A percentile compares a stretch with the other conserved stretches of the same genome.
Evolutionary conservation across 2,888 invertebrate species (phyloP).

Genomic region (Paralinhomoeus sp.): DNA sequence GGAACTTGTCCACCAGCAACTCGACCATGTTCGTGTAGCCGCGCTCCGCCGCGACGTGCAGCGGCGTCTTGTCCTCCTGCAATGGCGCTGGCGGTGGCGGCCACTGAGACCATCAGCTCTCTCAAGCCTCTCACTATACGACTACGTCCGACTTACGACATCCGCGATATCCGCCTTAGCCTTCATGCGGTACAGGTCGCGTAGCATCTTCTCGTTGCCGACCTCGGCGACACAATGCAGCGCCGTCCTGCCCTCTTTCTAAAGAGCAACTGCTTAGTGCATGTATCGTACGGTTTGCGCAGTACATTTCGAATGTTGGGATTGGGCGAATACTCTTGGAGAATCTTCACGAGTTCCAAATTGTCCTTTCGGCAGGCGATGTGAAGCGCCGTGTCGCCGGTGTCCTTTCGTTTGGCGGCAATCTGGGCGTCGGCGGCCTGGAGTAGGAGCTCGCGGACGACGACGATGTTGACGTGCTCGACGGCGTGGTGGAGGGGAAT

Average conservation of each 20-base stretch:
- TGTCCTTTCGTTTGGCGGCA: conserved; percentile 31
- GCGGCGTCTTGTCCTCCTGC: conserved; percentile 64
- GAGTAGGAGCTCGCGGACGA: conserved; percentile 67
- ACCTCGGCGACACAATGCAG: conserved; percentile 83
- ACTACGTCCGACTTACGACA: conserved; percentile 39
- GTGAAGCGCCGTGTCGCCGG: conserved; percentile 80
- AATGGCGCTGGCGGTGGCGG: conserved; percentile 1
- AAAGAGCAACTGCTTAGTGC: not conserved
- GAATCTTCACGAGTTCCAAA: conserved; percentile 68
- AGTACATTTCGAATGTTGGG: conserved; percentile 68
- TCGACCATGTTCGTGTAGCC: conserved; percentile 89
- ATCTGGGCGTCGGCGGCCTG: conserved; percentile 68
- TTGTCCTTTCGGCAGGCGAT: conserved; percentile 74
- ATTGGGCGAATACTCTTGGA: conserved; percentile 71
- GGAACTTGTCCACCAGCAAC: conserved; percentile 83
- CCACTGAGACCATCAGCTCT: not conserved
- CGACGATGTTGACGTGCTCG: conserved; percentile 79
- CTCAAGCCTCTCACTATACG: not conserved
- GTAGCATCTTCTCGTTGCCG: conserved; percentile 77
- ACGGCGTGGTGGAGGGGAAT: conserved; percentile 76
- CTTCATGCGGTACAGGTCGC: conserved; percentile 76
- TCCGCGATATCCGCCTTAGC: conserved; percentile 83
- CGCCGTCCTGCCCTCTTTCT: conserved; percentile 52
- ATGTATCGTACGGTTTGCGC: too few species aligned
- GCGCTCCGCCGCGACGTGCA: conserved; percentile 89